Evolutionary conservation across 2,113 vertebrate genomes (phyloP).

Genomic region (Scytalopus superciliaris): DNA sequence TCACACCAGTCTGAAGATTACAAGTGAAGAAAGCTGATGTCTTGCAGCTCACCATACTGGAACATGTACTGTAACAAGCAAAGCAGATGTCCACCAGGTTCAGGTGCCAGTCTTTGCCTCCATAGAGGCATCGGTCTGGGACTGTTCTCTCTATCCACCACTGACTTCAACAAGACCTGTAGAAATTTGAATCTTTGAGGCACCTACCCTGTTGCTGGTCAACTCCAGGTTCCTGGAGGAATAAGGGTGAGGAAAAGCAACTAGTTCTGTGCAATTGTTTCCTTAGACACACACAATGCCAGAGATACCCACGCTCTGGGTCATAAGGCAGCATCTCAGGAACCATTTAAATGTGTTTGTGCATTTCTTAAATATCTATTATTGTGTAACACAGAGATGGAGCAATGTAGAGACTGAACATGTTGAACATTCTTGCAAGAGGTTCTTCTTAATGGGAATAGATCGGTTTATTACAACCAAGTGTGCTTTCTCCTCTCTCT

Average conservation of each 20-base stretch:
- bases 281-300: fast-evolving
- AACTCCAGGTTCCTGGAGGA: neutral
- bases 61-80: neutral
- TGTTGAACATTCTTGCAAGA: neutral
- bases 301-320: fast-evolving
- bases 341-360: neutral
- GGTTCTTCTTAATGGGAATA: neutral
- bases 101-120: neutral
- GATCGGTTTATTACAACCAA: neutral
- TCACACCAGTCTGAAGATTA: neutral
- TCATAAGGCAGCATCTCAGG: neutral
- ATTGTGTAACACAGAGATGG: neutral
- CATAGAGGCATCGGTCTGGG: fast-evolving
- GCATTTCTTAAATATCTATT: neutral
- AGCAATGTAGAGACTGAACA: neutral
- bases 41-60: fast-evolving
- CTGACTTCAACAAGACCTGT: neutral
- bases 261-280: neutral
- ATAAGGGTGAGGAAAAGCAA: neutral
- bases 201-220: neutral
- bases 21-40: neutral
- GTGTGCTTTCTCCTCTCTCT: neutral
- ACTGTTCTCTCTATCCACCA: neutral
- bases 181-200: neutral
- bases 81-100: neutral